A percentile compares a stretch with the other conserved stretches of the same genome.
phyloP scores from a whole-genome alignment of 2,797 vertebrate genomes.

The Loriculus beryllinus region DNA sequence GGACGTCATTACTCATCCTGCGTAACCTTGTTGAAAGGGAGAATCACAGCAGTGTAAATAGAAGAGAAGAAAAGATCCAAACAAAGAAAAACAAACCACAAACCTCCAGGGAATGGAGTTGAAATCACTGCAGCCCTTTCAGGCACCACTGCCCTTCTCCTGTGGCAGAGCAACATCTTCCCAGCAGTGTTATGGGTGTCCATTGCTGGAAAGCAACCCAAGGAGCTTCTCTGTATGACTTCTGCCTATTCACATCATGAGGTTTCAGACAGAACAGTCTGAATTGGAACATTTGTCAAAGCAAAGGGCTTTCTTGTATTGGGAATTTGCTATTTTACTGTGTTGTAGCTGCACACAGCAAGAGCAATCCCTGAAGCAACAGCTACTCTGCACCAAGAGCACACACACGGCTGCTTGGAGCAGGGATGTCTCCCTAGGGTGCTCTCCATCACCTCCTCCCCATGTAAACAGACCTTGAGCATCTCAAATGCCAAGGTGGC shows the following conservation, averaged over 20 bases:
- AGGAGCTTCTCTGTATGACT: background rate
- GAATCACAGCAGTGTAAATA: background rate
- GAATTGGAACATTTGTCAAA: too few species aligned
- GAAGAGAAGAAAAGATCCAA: background rate
- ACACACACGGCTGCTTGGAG: accelerated
- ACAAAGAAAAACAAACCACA: background rate
- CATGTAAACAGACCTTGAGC: background rate
- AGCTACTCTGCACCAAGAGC: background rate
- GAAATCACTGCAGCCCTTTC: background rate
- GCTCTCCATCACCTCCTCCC: background rate
- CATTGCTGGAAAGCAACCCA: background rate
- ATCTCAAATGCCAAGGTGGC: background rate
- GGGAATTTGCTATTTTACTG: background rate
- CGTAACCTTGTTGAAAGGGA: background rate
- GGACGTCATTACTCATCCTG: slow-evolving; percentile 14
- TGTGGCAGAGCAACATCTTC: background rate
- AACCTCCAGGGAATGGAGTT: background rate
- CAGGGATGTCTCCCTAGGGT: accelerated
- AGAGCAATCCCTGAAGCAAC: background rate
- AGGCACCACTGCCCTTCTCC: background rate
- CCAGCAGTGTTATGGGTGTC: background rate
- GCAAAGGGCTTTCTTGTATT: background rate
- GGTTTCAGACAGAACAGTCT: background rate
- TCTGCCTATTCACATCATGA: accelerated
- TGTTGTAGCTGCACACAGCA: accelerated